These are phyloP conservation scores for Cyanoramphus novaezelandiae DNA, from an alignment of 2,113 vertebrate genomes.

Conservation along the genomic window DNA sequence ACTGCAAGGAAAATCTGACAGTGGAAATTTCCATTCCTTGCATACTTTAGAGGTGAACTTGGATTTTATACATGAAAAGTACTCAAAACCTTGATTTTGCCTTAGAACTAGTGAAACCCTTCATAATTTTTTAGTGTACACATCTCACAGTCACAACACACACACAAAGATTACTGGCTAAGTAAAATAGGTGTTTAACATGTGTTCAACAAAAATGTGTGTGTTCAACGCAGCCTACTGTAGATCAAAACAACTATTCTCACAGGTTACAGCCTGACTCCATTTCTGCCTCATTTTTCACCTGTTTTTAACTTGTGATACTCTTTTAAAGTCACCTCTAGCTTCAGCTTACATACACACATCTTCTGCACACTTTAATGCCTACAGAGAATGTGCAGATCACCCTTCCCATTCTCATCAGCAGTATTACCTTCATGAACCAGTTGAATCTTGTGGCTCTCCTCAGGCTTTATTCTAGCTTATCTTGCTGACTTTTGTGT, in stretches of 20 bases:
- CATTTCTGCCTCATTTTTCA: background rate
- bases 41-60: conserved; percentile 22
- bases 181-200: background rate
- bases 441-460: background rate
- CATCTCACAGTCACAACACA: background rate
- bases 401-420: background rate
- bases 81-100: background rate
- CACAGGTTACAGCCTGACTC: background rate
- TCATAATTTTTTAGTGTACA: background rate
- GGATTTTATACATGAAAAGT: background rate
- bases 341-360: background rate
- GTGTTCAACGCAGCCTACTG: background rate
- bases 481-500: background rate
- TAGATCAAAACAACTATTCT: background rate
- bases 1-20: conserved; percentile 42
- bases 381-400: background rate
- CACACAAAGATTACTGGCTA: background rate
- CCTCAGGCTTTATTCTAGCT: background rate
- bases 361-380: background rate
- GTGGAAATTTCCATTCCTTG: conserved; percentile 62
- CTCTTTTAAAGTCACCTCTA: background rate
- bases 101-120: background rate
- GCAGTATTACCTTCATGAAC: background rate
- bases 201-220: background rate
- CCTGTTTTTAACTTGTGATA: background rate